Base-by-base conservation (phyloP, 1,140 invertebrate genomes). In the Drusus annulatus region DNA sequence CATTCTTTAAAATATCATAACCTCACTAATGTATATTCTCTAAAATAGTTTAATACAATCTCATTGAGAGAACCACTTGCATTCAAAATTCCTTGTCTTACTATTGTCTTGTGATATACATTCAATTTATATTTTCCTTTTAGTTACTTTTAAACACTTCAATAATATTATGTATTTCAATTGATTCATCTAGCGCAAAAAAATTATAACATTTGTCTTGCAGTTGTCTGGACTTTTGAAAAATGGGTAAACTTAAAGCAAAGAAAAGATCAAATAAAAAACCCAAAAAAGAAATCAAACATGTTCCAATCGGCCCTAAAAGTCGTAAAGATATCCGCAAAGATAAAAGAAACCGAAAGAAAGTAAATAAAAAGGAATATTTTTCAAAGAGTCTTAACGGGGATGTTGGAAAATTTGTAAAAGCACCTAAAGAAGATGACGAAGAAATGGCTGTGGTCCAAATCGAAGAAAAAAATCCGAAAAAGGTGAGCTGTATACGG, bases 241-340 rank as follows among this genome's bases (percentile, higher is more conserved):
- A 78, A 31, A 78, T 78, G 76, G 78, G 52, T 3, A 79, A 79
- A 73, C 8, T 79, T 3, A 79, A 82, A 79, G 19, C 15, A 19
- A 79, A 82, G 56, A 78, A 81, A 28, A 17, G 68, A 19, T 19
- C 19, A 2, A 52, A 10, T 15, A 76, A 76, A 36, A 71, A 69
- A 62, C 79, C 52, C 51, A 62, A 77, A 8, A 79, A 76, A 51
- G 75, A 81, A 60, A 45, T 77, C 0, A 68, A 68, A 21, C 89
- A 90, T 28, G 31, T n/a, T 21, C 31, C 31, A 3, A 13, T 63
- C 56, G 56, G 28, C 7, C 51, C 58, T 2, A 79, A 79, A 87
- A 88, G 89, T 0, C 90, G 93, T 7, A 93, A 93, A 85, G 89
- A 93, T 84, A 84, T 91, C 13, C 88, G 93, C 2, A 94, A 94